Percentiles rank a stretch among this genome's conserved stretches.
These are phyloP conservation scores for Saccostrea glomerata DNA, from an alignment of 1,140 invertebrate species.

Conservation along the genomic window DNA sequence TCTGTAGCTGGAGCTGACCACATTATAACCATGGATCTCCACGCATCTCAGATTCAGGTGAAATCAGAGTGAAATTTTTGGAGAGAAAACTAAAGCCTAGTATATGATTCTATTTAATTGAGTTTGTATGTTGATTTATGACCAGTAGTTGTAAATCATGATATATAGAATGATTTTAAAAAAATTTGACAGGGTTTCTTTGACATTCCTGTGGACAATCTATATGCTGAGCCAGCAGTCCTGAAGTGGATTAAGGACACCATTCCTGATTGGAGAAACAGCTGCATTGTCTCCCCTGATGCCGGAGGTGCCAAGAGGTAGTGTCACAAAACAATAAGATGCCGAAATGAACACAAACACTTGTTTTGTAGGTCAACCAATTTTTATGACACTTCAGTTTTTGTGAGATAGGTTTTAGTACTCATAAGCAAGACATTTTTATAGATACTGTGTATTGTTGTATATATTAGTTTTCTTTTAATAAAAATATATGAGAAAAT, in stretches of 20 bases:
- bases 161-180: background rate
- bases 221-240: slow-evolving; percentile 98
- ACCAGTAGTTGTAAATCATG: background rate
- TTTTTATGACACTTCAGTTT: too few species aligned
- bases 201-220: slow-evolving; percentile 99
- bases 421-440: too few species aligned
- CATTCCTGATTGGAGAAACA: slow-evolving; percentile 97
- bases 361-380: too few species aligned
- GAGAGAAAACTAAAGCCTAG: too few species aligned
- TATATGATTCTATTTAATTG: background rate
- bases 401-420: too few species aligned
- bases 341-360: too few species aligned
- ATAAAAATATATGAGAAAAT: too few species aligned
- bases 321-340: too few species aligned
- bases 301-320: slow-evolving; percentile 97
- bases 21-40: slow-evolving; percentile 99
- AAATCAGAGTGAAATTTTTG: background rate
- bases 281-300: slow-evolving; percentile 99
- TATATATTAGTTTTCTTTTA: too few species aligned
- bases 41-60: slow-evolving; percentile 97
- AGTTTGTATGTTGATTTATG: background rate
- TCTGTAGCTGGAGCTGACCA: slow-evolving; percentile 99
- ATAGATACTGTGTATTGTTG: too few species aligned
- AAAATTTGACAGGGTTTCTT: slow-evolving; percentile 93
- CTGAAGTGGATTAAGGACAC: slow-evolving; percentile 99